A percentile compares a stretch with the other conserved stretches of the same genome.
phyloP scores from a whole-genome alignment of 64 coral and sea anemone species.

The Platygyra sinensis region DNA sequence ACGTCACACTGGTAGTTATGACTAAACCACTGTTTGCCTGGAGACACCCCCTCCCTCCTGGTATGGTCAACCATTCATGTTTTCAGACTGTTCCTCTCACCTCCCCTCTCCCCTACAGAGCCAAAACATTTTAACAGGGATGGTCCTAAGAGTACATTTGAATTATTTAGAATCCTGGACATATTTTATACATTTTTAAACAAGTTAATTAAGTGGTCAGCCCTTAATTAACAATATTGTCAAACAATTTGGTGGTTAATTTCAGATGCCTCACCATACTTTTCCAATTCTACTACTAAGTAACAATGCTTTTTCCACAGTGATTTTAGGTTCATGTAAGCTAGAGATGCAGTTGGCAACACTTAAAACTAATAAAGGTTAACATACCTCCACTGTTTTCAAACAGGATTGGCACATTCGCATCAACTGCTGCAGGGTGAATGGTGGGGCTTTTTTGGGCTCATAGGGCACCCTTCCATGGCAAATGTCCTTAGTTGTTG shows the following conservation, averaged over 20 bases:
- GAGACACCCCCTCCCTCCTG: too few relatives aligned
- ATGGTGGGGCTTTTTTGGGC: not conserved
- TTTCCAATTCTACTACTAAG: too few relatives aligned
- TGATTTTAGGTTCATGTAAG: not conserved
- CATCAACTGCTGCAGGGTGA: not conserved
- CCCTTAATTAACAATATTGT: not conserved
- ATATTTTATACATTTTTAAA: too few relatives aligned
- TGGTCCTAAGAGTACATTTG: too few relatives aligned
- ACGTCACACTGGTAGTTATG: too few relatives aligned
- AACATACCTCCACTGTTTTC: not conserved
- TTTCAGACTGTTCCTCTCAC: too few relatives aligned
- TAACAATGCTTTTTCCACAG: not conserved
- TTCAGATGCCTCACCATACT: too few relatives aligned
- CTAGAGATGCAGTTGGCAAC: not conserved
- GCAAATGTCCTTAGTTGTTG: not conserved
- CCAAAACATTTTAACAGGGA: too few relatives aligned
- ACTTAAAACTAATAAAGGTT: not conserved
- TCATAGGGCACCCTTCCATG: constrained; percentile 1
- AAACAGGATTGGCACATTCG: not conserved
- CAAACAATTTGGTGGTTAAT: not conserved
- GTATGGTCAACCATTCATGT: too few relatives aligned
- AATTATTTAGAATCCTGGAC: too few relatives aligned
- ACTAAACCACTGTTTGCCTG: too few relatives aligned
- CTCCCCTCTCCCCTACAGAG: too few relatives aligned
- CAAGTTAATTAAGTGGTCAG: not conserved